Percentiles rank a stretch among this genome's conserved stretches.
Evolutionary conservation across 1,140 invertebrate genomes (phyloP).

Genomic region (Drosophila kikkawai): DNA sequence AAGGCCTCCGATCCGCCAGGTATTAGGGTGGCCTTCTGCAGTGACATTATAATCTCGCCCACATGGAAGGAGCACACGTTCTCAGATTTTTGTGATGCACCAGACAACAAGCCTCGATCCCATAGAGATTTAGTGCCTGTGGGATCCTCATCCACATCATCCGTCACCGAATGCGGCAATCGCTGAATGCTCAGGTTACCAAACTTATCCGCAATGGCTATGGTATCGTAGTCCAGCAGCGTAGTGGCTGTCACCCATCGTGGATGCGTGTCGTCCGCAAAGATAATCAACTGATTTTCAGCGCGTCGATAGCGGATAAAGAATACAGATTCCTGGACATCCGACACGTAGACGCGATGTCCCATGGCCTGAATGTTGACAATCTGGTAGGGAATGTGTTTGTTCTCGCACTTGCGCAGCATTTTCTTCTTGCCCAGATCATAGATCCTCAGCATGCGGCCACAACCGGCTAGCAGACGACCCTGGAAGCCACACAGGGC

Average conservation of each 20-base stretch:
- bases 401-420: constrained; percentile 99
- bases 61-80: constrained; percentile 96
- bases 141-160: constrained; percentile 99
- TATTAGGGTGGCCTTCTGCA: constrained; percentile 98
- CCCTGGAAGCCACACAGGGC: constrained; percentile 97
- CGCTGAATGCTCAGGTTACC: constrained; percentile 98
- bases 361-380: constrained; percentile 97
- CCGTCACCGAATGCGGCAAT: constrained; percentile 94
- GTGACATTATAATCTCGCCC: constrained; percentile 96
- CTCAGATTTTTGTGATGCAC: constrained; percentile 99
- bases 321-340: constrained; percentile 99
- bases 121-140: constrained; percentile 99
- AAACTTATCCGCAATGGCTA: constrained; percentile 99
- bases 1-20: constrained; percentile 98
- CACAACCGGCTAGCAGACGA: constrained; percentile 95
- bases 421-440: constrained; percentile 99
- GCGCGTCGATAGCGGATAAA: constrained; percentile 97
- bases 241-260: constrained; percentile 97
- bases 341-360: constrained; percentile 96
- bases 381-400: constrained; percentile 98
- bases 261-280: constrained; percentile 99
- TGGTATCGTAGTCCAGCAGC: constrained; percentile 98
- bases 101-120: constrained; percentile 98
- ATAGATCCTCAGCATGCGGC: constrained; percentile 96
- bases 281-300: constrained; percentile 99